Percentiles rank a stretch among this genome's conserved stretches.
Evolutionary conservation across 2,888 invertebrate genomes (phyloP).

Genomic region (Cataglyphis livida): DNA sequence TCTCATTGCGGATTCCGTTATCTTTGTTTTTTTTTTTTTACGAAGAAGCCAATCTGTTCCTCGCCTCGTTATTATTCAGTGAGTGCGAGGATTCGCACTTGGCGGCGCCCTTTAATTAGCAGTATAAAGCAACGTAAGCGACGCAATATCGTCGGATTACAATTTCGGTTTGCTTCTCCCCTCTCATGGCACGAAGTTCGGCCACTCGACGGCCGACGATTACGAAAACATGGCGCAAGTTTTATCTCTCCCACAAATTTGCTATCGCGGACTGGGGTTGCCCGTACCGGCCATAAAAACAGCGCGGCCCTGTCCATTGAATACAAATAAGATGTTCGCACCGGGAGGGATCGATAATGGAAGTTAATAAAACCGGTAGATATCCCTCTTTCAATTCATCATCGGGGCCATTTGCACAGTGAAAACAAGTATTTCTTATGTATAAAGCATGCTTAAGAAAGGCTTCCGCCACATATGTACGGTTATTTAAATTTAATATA

Average conservation of each 20-base stretch:
- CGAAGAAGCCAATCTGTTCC: conserved; percentile 15
- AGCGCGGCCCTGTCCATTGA: conserved; percentile 63
- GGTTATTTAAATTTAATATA: neutral
- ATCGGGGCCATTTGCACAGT: conserved; percentile 7
- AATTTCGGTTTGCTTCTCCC: conserved; percentile 42
- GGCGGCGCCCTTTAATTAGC: conserved; percentile 49
- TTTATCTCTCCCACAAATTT: conserved; percentile 73
- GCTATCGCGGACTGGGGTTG: conserved; percentile 54
- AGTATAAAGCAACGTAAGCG: conserved; percentile 44
- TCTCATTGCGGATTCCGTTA: neutral
- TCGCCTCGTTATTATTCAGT: conserved; percentile 41
- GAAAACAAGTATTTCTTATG: conserved; percentile 14
- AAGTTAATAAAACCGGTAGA: conserved; percentile 69
- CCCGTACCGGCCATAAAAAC: conserved; percentile 57
- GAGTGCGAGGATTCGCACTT: conserved; percentile 54
- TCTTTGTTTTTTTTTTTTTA: conserved; percentile 1
- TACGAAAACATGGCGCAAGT: conserved; percentile 74
- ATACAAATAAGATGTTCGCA: conserved; percentile 73
- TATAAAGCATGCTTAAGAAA: neutral
- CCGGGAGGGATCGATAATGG: conserved; percentile 43
- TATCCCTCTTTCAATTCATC: conserved; percentile 61
- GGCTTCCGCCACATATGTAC: neutral
- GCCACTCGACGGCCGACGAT: conserved; percentile 59
- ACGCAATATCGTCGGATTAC: conserved; percentile 31
- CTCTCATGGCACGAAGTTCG: conserved; percentile 31